Evolutionary conservation across 2,113 vertebrate species (phyloP).

Genomic region (Shinisaurus crocodilurus): DNA sequence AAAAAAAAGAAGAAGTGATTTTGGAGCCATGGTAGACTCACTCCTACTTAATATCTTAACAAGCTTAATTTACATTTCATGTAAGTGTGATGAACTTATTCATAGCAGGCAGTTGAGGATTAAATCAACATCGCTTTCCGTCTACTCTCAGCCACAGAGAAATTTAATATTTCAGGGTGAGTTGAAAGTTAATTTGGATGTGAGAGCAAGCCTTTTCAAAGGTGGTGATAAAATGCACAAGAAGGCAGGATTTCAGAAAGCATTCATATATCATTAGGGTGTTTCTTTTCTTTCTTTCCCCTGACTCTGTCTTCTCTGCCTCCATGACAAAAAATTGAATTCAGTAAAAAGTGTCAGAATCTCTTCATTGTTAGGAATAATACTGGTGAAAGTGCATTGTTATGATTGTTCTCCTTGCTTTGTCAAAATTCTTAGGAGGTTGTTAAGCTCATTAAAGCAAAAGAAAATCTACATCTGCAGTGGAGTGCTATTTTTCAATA

Average conservation of each 20-base stretch:
- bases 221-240: background rate
- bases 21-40: background rate
- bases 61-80: slow-evolving; percentile 2
- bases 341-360: background rate
- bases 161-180: slow-evolving; percentile 18
- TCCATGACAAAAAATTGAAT: slow-evolving; percentile 8
- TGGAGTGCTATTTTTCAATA: background rate
- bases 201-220: slow-evolving; percentile 14
- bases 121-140: background rate
- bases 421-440: slow-evolving; percentile 2
- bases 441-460: background rate
- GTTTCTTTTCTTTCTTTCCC: background rate
- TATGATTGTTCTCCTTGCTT: slow-evolving; percentile 27
- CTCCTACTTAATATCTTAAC: background rate
- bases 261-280: background rate
- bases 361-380: background rate
- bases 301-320: background rate
- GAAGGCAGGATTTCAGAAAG: slow-evolving; percentile 12
- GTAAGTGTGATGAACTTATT: slow-evolving; percentile 13
- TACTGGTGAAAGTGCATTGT: background rate
- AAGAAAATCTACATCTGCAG: background rate
- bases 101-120: background rate
- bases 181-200: slow-evolving; percentile 20
- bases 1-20: background rate
- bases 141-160: background rate